These are phyloP conservation scores for Brenthis hecate DNA, from an alignment of 2,888 invertebrate genomes.

Conservation along the genomic window DNA sequence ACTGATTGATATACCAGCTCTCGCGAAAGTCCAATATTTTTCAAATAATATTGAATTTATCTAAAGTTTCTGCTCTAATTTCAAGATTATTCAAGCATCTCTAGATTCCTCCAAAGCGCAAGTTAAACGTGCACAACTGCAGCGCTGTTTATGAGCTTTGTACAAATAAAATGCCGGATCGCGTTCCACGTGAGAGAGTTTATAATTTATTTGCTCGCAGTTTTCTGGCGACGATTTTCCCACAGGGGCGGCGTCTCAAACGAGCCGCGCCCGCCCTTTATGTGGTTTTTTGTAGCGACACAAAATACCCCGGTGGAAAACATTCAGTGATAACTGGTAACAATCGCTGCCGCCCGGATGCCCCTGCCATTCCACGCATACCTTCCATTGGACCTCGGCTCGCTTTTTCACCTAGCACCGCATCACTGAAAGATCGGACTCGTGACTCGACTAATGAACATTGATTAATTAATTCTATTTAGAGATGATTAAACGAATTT, in stretches of 20 bases:
- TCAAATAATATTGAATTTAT: conserved; percentile 19
- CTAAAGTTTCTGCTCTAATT: conserved; percentile 27
- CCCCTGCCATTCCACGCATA: conserved; percentile 78
- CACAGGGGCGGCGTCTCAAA: conserved; percentile 81
- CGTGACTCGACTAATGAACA: conserved; percentile 46
- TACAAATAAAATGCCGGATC: conserved; percentile 55
- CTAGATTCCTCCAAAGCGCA: conserved; percentile 40
- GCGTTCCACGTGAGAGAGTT: conserved; percentile 76
- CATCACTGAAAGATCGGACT: conserved; percentile 56
- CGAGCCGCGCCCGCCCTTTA: conserved; percentile 80
- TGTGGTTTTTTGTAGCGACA: conserved; percentile 80
- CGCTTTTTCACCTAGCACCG: conserved; percentile 77
- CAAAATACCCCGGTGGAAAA: conserved; percentile 80
- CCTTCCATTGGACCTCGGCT: conserved; percentile 67
- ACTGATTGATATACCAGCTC: conserved; percentile 61
- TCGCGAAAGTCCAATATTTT: conserved; percentile 54
- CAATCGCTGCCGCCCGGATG: conserved; percentile 82
- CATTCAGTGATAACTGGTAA: conserved; percentile 83
- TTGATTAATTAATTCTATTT: conserved; percentile 47
- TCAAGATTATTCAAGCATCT: conserved; percentile 28
- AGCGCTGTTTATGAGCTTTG: conserved; percentile 42
- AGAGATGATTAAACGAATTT: neutral
- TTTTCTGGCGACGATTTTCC: conserved; percentile 82
- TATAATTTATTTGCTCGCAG: conserved; percentile 81
- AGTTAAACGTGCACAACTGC: conserved; percentile 38